Evolutionary conservation across 2,113 vertebrate species (phyloP).

Genomic region (Phyllostomus hastatus): DNA sequence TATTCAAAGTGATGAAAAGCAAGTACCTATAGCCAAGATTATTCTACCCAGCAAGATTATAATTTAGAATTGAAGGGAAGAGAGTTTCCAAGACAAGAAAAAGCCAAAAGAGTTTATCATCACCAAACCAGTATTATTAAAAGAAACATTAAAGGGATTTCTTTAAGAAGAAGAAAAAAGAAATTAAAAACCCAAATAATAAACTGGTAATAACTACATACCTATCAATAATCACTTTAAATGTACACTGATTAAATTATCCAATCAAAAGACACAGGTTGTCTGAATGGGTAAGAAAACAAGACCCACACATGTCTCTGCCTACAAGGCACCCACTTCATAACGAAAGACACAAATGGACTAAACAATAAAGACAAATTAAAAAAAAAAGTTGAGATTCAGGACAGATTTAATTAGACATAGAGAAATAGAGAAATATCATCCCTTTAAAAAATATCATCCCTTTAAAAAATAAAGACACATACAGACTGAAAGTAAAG

Average conservation of each 20-base stretch:
- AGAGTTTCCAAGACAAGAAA: background rate
- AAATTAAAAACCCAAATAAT: background rate
- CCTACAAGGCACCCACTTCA: background rate
- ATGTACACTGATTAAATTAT: background rate
- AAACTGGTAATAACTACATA: background rate
- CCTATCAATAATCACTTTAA: background rate
- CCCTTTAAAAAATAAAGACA: background rate
- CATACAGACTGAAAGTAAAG: background rate
- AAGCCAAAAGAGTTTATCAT: background rate
- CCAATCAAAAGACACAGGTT: background rate
- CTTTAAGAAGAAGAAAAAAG: background rate
- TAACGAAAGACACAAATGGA: background rate
- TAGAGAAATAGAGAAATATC: too few species aligned
- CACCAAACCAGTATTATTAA: background rate
- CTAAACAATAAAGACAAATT: too few species aligned
- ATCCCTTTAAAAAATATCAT: too few species aligned
- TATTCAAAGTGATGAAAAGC: background rate
- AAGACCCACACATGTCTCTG: background rate
- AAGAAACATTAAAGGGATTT: background rate
- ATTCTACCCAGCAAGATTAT: background rate
- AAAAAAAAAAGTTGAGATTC: too few species aligned
- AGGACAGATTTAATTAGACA: too few species aligned
- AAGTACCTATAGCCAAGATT: background rate
- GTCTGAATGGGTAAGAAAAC: background rate
- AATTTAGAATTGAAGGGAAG: background rate